A percentile compares a stretch with the other conserved stretches of the same genome.
phyloP scores from a whole-genome alignment of 2,113 vertebrate genomes.

The Erythrolamprus reginae region DNA sequence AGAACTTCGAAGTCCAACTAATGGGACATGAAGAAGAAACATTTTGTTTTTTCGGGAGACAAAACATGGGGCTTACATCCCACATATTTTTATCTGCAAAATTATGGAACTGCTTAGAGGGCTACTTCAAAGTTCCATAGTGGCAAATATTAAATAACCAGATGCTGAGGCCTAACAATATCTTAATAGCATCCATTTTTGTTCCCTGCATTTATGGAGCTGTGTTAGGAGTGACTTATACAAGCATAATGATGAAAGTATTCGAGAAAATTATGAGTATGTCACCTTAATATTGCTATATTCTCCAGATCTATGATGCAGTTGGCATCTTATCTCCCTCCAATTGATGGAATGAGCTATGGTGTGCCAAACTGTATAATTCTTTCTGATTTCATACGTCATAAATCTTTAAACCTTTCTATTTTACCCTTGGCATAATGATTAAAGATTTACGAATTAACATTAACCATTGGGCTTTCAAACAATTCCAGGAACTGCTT shows the following conservation, averaged over 20 bases:
- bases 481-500: background rate
- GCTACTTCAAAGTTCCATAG: background rate
- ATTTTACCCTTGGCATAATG: background rate
- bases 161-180: background rate
- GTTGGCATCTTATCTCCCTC: background rate
- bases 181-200: background rate
- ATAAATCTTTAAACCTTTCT: background rate
- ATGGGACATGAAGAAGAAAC: background rate
- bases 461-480: constrained; percentile 1
- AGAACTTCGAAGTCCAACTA: background rate
- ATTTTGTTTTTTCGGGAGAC: background rate
- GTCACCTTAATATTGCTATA: background rate
- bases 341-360: background rate
- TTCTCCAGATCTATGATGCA: background rate
- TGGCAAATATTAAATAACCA: background rate
- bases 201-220: background rate
- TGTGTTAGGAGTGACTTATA: background rate
- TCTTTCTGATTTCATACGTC: background rate
- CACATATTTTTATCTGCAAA: background rate
- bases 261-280: background rate
- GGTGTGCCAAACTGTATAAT: background rate
- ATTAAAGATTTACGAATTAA: constrained; percentile 1
- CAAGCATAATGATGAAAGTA: background rate
- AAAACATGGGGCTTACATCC: background rate
- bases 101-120: background rate